Evolutionary conservation across 2,113 vertebrate genomes (phyloP).

Genomic region (Actenoides hombroni): DNA sequence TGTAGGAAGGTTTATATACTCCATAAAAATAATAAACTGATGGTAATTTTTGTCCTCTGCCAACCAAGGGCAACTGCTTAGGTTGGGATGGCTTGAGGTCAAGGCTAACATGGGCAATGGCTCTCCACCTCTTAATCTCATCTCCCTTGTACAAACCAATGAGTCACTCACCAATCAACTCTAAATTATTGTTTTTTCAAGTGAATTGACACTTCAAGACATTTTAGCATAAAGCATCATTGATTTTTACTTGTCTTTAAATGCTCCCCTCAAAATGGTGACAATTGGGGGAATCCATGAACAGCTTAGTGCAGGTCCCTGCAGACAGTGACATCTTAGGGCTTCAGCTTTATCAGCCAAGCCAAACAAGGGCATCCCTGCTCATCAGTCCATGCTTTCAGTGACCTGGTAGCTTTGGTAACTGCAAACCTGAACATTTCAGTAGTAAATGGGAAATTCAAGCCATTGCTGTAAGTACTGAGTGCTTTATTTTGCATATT

Average conservation of each 20-base stretch:
- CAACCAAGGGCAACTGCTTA: background rate
- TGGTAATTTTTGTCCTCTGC: background rate
- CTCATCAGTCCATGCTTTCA: background rate
- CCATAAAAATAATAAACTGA: background rate
- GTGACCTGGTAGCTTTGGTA: background rate
- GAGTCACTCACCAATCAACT: background rate
- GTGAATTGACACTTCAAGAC: background rate
- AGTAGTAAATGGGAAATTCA: background rate
- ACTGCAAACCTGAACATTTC: background rate
- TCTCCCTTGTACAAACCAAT: background rate
- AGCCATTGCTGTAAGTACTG: background rate
- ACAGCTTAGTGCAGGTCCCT: background rate
- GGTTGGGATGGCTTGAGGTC: background rate
- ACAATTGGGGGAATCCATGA: background rate
- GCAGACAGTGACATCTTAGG: background rate
- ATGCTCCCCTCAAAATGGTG: background rate
- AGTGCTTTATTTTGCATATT: background rate
- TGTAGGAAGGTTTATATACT: fast-evolving
- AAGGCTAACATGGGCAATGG: background rate
- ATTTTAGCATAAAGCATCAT: background rate
- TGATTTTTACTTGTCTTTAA: conserved; percentile 32
- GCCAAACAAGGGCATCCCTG: background rate
- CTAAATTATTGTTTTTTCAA: background rate
- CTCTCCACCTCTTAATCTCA: background rate
- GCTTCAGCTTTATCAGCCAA: background rate